Evolutionary conservation across 2,888 invertebrate species (phyloP).

Genomic region (Papilio demoleus): DNA sequence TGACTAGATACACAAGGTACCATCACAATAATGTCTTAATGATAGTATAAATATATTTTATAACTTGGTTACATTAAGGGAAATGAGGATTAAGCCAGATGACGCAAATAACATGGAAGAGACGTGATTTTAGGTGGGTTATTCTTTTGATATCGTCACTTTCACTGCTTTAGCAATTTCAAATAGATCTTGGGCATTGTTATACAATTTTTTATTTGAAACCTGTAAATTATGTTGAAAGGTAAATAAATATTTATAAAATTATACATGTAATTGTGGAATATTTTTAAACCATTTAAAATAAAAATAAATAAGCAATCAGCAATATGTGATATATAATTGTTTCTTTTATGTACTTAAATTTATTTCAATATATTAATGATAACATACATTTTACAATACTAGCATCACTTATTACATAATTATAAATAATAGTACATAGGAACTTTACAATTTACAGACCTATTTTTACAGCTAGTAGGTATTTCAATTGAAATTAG

Average conservation of each 20-base stretch:
- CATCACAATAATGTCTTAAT: neutral
- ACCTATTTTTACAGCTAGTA: conserved; percentile 45
- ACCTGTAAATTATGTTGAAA: neutral
- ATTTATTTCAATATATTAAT: conserved; percentile 14
- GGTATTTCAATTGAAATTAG: conserved; percentile 40
- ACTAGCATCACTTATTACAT: conserved; percentile 15
- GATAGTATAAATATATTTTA: no score
- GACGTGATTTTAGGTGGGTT: no score
- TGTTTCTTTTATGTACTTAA: conserved; percentile 4
- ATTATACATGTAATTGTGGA: neutral
- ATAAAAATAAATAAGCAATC: neutral
- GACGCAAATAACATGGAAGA: no score
- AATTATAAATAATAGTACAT: conserved; percentile 54
- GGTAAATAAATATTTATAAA: conserved; percentile 1
- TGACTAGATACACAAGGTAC: conserved; percentile 36
- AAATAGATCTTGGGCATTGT: neutral
- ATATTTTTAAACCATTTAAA: neutral
- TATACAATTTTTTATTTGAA: neutral
- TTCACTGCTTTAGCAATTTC: neutral
- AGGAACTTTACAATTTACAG: conserved; percentile 70
- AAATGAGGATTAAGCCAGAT: no score
- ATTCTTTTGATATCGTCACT: neutral
- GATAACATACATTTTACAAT: neutral
- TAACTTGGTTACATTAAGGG: no score
- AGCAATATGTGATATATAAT: conserved; percentile 1